Evolutionary conservation across 2,888 invertebrate genomes (phyloP), one percentile per base, ranked within the genome.

Genomic region (Folsomia candida): DNA sequence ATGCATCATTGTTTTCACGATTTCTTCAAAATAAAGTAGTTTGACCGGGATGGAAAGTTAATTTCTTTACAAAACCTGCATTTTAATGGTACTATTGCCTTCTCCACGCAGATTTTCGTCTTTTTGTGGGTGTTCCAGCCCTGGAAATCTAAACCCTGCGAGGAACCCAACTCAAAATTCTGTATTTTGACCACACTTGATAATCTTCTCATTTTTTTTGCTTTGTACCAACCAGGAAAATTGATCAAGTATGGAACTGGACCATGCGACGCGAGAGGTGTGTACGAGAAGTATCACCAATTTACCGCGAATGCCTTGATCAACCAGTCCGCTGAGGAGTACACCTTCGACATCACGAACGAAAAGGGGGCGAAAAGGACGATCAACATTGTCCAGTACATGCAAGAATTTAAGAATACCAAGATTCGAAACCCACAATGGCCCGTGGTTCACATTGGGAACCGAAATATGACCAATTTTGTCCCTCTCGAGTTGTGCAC

Each of bases 401-500:
- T 76, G 22, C 22, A 57, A 22, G 37, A 71, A 24, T 14, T 59
- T 4, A 71, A 72, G 18, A 47, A 57, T 68, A 84, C 85, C 81
- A 83, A 83, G 74, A 79, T 86, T 51, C 81, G 82, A 81, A 84
- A 81, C 80, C 85, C 85, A 9, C 85, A 87, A 79, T 81, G 87
- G 73, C 87, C 87, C 26, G 87, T 87, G 80, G 82, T 88, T 67
- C 87, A 87, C 82, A 87, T 88, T 26, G 88, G 87, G 26, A 77
- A 69, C 18, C 37, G 29, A 11, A 67, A 73, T 79, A 87, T 87
- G 81, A 87, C 87, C 81, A 87, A 87, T 62, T 87, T 87, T n/a
- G n/a, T n/a, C n/a, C n/a, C n/a, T n/a, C n/a, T n/a, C n/a, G n/a
- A n/a, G n/a, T n/a, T n/a, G n/a, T 87, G 87, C 81, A 85, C 86